A percentile compares a stretch with the other conserved stretches of the same genome.
Conservation (phyloP, 2,888 invertebrate genomes). For the Poecilus cupreus region DNA sequence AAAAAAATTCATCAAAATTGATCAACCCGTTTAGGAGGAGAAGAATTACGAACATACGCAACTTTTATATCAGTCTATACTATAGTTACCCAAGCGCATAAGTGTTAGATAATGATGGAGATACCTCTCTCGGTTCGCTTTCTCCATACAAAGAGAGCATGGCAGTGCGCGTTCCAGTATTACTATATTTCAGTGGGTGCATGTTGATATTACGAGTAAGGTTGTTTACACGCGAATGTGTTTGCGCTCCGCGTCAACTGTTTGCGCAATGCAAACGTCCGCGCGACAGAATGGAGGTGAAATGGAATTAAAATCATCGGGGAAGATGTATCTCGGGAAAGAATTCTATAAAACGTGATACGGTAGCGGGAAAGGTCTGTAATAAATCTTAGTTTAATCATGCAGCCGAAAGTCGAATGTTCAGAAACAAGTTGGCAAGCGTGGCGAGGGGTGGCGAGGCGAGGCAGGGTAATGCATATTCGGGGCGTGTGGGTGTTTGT, state of each 20-base stretch:
- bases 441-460: neutral
- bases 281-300: neutral
- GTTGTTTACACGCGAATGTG: neutral
- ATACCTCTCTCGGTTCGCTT: too few species aligned
- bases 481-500: conserved; percentile 16
- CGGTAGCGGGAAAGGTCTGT: conserved; percentile 22
- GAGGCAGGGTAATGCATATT: conserved; percentile 34
- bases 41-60: too few species aligned
- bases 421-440: conserved; percentile 39
- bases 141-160: too few species aligned
- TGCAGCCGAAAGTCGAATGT: conserved; percentile 42
- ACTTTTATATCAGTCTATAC: too few species aligned
- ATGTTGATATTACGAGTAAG: neutral
- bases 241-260: neutral
- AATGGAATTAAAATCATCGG: conserved; percentile 33
- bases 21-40: too few species aligned
- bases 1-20: too few species aligned
- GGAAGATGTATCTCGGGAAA: conserved; percentile 16
- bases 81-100: too few species aligned
- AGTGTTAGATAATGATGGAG: too few species aligned
- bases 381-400: conserved; percentile 43
- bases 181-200: too few species aligned
- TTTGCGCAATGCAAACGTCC: neutral
- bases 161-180: too few species aligned
- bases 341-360: conserved; percentile 24